These are phyloP conservation scores for Lepidocyrtoides sp. DNA, from an alignment of 2,888 invertebrate species.

Conservation along the genomic window DNA sequence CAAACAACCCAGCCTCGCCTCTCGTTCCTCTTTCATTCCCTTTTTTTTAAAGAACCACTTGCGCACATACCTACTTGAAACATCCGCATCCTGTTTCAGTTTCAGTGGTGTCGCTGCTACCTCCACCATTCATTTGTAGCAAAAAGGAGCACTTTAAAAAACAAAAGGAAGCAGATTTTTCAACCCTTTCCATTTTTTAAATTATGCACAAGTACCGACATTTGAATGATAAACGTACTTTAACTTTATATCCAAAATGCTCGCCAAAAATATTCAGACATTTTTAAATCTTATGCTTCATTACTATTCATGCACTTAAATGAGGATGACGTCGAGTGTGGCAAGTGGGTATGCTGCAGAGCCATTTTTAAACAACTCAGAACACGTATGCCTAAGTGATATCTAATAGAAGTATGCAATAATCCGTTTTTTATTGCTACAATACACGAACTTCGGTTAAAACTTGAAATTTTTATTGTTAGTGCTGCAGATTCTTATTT, in stretches of 20 bases:
- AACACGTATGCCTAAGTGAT: no score
- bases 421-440: neutral
- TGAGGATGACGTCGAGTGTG: no score
- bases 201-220: neutral
- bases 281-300: neutral
- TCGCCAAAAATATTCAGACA: neutral
- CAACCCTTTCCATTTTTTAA: neutral
- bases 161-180: neutral
- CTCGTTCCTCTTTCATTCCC: neutral
- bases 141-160: neutral
- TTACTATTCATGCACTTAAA: conserved; percentile 16
- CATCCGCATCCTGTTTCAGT: conserved; percentile 9
- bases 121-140: neutral
- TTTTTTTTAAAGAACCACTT: neutral
- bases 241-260: neutral
- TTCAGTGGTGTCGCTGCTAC: neutral
- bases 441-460: neutral
- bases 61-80: neutral
- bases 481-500: neutral
- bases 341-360: neutral
- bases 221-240: neutral
- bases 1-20: neutral
- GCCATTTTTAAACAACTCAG: neutral
- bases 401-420: neutral
- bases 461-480: neutral